Evolutionary conservation across 2,888 invertebrate genomes (phyloP), one percentile per base, ranked within the genome.

Genomic region (Cerastoderma edule): DNA sequence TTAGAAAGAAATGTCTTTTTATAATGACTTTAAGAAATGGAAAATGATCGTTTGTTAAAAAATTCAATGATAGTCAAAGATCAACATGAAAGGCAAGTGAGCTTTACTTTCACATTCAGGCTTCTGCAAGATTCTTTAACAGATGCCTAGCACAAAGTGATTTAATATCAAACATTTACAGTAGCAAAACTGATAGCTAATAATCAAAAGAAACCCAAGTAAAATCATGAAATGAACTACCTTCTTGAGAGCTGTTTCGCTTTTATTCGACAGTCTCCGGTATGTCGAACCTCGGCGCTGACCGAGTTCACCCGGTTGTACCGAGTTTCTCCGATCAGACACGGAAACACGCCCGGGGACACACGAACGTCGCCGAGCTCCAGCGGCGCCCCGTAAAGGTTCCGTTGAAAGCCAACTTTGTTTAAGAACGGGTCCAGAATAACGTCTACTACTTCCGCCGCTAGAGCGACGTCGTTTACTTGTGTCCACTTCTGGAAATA

Each of bases 331-430:
- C 16, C 60, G 35, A 19, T 60, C 60, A 22, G 60, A 39, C 8
- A 22, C 39, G 0, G 33, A 33, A 22, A 13, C 16, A 60, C 60
- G 60, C 2, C 2, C 4, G 22, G 39, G n/a, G 16, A 39, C 27
- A 19, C 5, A 24, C 1, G 60, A 60, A 24, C 39, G 39, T 1
- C 60, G 60, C n/a, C 60, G 60, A n/a, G n/a, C n/a, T n/a, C n/a
- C n/a, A n/a, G n/a, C n/a, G n/a, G n/a, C n/a, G n/a, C 35, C 27
- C 35, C 39, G n/a, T 0, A 6, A 39, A 1, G 60, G 39, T 5
- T 60, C 60, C 22, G 35, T 60, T 35, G 60, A 60, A 13, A 39
- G 39, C 60, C 60, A 60, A 13, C 39, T 60, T 39, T 60, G 39
- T 24, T 24, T 35, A 10, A 60, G 2, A 24, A 60, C 60, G 4